phyloP scores from a whole-genome alignment of 2,797 vertebrate species.

The Telmatherina bonti region DNA sequence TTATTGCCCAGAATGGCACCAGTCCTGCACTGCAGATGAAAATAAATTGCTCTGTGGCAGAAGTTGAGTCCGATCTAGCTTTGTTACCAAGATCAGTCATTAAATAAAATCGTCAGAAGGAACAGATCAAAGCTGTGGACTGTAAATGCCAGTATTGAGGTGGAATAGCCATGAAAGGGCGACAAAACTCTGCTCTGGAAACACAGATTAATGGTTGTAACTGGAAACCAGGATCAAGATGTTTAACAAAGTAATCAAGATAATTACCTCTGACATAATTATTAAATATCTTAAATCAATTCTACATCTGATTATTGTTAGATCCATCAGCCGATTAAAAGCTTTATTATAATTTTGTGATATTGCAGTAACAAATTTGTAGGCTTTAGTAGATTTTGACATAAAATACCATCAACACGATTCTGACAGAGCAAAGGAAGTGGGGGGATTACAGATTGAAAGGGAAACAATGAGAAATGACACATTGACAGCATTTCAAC shows the following conservation, averaged over 20 bases:
- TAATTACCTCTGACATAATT: constrained; percentile 42
- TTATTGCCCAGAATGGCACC: background rate
- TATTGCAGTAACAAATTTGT: constrained; percentile 23
- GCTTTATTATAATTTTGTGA: constrained; percentile 42
- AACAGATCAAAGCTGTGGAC: background rate
- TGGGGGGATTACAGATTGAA: constrained; percentile 6
- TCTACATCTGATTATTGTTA: constrained; percentile 33
- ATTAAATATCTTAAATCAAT: constrained; percentile 13
- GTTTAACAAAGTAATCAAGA: constrained; percentile 49
- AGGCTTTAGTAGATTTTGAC: constrained; percentile 35
- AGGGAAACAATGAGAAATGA: constrained; percentile 46
- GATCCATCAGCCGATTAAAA: constrained; percentile 47
- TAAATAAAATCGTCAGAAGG: constrained; percentile 1
- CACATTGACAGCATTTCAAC: constrained; percentile 60
- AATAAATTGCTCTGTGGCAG: constrained; percentile 4
- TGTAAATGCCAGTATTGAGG: background rate
- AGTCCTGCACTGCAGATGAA: background rate
- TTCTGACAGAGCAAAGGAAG: background rate
- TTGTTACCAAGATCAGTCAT: constrained; percentile 5
- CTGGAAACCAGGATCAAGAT: constrained; percentile 28
- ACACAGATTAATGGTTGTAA: constrained; percentile 30
- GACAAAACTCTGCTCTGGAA: constrained; percentile 15
- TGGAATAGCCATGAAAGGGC: constrained; percentile 1
- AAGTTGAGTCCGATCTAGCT: constrained; percentile 3
- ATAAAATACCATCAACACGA: constrained; percentile 22